Conservation (phyloP, 1,140 invertebrate species). For the Drosophila pallidifrons region DNA sequence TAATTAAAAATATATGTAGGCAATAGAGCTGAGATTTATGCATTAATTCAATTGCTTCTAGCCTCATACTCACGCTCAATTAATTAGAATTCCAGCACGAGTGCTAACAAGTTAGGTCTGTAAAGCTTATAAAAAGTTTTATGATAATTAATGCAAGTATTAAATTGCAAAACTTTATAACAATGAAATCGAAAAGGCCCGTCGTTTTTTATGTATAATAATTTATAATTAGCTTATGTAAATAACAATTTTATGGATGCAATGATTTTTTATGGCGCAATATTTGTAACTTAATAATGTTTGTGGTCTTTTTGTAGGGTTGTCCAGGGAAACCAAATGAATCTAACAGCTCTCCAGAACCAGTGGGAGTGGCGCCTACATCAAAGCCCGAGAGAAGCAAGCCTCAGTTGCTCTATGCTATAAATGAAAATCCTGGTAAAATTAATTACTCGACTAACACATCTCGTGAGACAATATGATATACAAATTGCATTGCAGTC, state of each 20-base stretch:
- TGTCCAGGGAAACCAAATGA: conserved; percentile 41
- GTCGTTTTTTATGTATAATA: conserved; percentile 1
- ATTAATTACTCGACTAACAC: not conserved
- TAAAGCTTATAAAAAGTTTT: conserved; percentile 28
- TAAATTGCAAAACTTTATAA: conserved; percentile 41
- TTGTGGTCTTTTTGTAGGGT: conserved; percentile 26
- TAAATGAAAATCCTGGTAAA: conserved; percentile 90
- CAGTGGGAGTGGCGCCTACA: conserved; percentile 18
- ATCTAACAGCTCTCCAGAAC: conserved; percentile 6
- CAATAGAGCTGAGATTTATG: conserved; percentile 16
- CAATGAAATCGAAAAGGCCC: conserved; percentile 27
- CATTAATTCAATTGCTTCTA: conserved; percentile 18
- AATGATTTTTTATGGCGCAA: not conserved
- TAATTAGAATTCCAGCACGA: conserved; percentile 62
- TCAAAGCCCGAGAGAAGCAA: conserved; percentile 50
- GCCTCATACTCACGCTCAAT: conserved; percentile 69
- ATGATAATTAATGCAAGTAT: conserved; percentile 68
- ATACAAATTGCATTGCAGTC: conserved; percentile 9
- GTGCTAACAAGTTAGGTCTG: conserved; percentile 19
- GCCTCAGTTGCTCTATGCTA: conserved; percentile 87
- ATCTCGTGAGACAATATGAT: not conserved
- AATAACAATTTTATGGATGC: conserved; percentile 45
- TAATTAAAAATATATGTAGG: conserved; percentile 34
- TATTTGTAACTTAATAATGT: not conserved
- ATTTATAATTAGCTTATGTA: conserved; percentile 61